Percentiles rank a stretch among this genome's conserved stretches.
These are phyloP conservation scores for Phylloscopus whistleri DNA, from an alignment of 2,113 vertebrate genomes.

Conservation along the genomic window DNA sequence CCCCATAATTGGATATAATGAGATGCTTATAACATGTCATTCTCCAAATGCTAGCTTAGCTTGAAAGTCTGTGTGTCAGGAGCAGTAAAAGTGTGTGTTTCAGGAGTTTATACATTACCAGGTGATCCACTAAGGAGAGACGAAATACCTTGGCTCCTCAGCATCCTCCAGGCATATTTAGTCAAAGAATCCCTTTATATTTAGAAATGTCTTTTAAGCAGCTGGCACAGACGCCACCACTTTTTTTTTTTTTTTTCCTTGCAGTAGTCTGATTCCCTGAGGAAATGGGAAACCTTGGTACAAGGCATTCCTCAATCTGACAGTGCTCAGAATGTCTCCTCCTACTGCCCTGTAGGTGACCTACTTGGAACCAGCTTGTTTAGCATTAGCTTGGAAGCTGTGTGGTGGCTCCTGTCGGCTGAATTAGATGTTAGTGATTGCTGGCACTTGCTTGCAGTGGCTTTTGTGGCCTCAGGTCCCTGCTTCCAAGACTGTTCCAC, in stretches of 20 bases:
- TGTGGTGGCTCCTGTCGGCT: not conserved
- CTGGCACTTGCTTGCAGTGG: not conserved
- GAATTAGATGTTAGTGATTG: not conserved
- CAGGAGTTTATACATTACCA: not conserved
- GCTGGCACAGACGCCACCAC: not conserved
- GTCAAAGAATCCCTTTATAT: not conserved
- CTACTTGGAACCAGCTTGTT: not conserved
- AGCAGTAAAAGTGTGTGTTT: not conserved
- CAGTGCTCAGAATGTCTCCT: not conserved
- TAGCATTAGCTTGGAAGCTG: not conserved
- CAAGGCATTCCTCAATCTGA: not conserved
- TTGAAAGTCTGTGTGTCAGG: not conserved
- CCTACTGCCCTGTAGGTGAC: not conserved
- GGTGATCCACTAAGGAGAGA: not conserved
- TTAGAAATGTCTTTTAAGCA: not conserved
- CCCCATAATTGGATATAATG: slow-evolving; percentile 17
- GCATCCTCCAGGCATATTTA: not conserved
- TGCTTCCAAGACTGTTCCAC: not conserved
- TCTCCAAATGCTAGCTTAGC: not conserved
- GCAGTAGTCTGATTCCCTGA: not conserved
- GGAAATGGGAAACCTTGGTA: not conserved
- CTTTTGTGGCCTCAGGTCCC: not conserved
- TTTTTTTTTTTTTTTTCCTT: not conserved
- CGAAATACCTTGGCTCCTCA: not conserved
- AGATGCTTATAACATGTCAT: slow-evolving; percentile 1